Percentiles rank a stretch among this genome's conserved stretches.
phyloP scores from a whole-genome alignment of 1,140 invertebrate species.

The Orussus abietinus region DNA sequence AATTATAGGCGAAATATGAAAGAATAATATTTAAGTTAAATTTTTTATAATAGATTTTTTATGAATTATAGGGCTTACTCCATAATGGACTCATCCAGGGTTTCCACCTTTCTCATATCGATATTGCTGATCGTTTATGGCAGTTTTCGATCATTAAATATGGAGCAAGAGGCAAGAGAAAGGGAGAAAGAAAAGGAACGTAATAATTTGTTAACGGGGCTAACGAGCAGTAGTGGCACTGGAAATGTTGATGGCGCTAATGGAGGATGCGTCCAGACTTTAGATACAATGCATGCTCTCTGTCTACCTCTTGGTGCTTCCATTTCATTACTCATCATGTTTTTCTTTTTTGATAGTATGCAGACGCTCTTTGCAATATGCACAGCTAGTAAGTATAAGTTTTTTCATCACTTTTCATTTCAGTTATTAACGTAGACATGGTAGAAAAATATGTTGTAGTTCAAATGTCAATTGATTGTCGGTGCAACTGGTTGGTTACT shows the following conservation, averaged over 20 bases:
- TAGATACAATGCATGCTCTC: conserved; percentile 95
- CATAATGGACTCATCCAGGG: conserved; percentile 93
- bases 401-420: conserved; percentile 14
- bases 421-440: conserved; percentile 5
- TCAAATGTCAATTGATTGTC: no score
- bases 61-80: conserved; percentile 74
- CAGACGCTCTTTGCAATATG: conserved; percentile 96
- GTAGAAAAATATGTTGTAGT: no score
- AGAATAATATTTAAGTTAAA: not conserved
- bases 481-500: no score
- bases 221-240: conserved; percentile 35
- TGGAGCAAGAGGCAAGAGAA: conserved; percentile 89
- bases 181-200: conserved; percentile 75
- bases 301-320: conserved; percentile 95
- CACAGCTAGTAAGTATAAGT: conserved; percentile 80
- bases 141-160: conserved; percentile 87
- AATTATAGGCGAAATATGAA: not conserved
- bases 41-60: not conserved
- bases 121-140: conserved; percentile 97
- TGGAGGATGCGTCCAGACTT: conserved; percentile 78
- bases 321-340: conserved; percentile 94
- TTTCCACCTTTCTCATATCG: conserved; percentile 95
- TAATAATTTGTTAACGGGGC: conserved; percentile 57
- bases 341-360: conserved; percentile 98
- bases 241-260: conserved; percentile 34